Base-by-base conservation (phyloP, 2,113 vertebrate genomes). In the Candoia aspera region DNA sequence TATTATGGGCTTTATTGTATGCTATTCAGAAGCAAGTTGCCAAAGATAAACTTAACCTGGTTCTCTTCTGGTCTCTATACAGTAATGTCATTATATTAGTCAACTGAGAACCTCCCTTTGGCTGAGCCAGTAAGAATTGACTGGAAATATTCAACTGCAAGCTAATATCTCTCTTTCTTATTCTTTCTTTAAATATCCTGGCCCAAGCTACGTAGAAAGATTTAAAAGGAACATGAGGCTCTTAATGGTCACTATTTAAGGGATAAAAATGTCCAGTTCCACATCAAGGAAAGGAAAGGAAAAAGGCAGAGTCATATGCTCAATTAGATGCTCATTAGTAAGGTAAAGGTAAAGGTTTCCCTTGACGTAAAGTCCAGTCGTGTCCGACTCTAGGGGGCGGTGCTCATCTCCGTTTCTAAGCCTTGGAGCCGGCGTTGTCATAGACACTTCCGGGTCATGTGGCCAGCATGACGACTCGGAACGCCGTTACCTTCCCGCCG, bases 161-260 rank as follows among this genome's bases (percentile, higher is more conserved):
- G 90, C 55, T 87, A 86, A 87, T 91, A 53, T 55, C 58, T 92
- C 55, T 79, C 62, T 26, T n/a, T 79, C 86, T 57, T 64, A 19
- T 54, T 73, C 29, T 23, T 33, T 54, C 49, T 68, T 89, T 46
- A 89, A 89, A 92, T 94, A 90, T 90, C 91, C 93, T 93, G 57
- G 23, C 54, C 33, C 33, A 88, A 15, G 42, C 26, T 83, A 87
- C 58, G 79, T 92, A 96, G 93, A 90, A 68, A 94, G 91, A 91
- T 59, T 54, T 59, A 64, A 29, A 19, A 26, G 57, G 91, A 91
- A 92, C 49, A 87, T 29, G 83, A 92, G 64, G 64, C 11, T 57
- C 57, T 84, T 4, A 4, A 60, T 85, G 29, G 15, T 55, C 60
- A 49, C 64, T 90, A 54, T 87, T 90, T 2, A 64, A 46, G 42